phyloP scores from a whole-genome alignment of 1,140 invertebrate species.

The Harlomillsia oculata region DNA sequence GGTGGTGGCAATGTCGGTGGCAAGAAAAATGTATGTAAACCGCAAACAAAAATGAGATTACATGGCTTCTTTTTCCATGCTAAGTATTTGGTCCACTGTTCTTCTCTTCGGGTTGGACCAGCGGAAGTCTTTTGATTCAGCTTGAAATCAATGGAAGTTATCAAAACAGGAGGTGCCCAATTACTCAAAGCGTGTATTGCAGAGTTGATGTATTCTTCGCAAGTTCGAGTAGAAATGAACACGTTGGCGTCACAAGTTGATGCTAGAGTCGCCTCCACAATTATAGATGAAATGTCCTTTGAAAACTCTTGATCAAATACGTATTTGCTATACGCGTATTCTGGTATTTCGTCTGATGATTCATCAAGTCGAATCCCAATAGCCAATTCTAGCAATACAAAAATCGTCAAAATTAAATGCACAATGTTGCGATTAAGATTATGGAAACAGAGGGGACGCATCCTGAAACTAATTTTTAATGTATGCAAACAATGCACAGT shows the following conservation, averaged over 20 bases:
- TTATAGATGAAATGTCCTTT: slow-evolving; percentile 17
- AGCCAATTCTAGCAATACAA: too few species aligned
- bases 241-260: slow-evolving; percentile 20
- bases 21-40: too few species aligned
- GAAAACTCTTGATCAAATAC: slow-evolving; percentile 14
- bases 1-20: too few species aligned
- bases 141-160: slow-evolving; percentile 9
- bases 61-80: slow-evolving; percentile 6
- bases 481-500: too few species aligned
- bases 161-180: slow-evolving; percentile 17
- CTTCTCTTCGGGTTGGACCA: neutral
- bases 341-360: too few species aligned
- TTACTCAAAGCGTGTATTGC: neutral
- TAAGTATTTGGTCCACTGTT: slow-evolving; percentile 13
- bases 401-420: too few species aligned
- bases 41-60: slow-evolving; percentile 14
- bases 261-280: slow-evolving; percentile 14
- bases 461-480: too few species aligned
- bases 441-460: too few species aligned
- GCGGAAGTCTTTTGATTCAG: neutral
- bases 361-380: too few species aligned
- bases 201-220: slow-evolving; percentile 11
- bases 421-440: too few species aligned
- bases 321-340: too few species aligned
- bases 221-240: slow-evolving; percentile 12